Conservation (phyloP, 1,140 invertebrate genomes). For the Eurosta solidaginis region DNA sequence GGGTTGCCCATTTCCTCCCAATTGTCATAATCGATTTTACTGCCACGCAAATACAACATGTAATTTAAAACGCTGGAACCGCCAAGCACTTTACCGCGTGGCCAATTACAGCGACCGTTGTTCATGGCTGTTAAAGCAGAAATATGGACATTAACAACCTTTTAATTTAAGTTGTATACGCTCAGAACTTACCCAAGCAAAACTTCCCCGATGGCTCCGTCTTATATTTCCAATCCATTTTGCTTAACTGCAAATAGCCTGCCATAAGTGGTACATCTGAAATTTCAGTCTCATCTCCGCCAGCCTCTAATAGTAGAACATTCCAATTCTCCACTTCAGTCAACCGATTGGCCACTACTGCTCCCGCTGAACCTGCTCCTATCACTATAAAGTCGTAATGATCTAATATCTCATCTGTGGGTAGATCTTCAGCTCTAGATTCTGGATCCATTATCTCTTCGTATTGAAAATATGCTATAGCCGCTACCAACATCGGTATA, state of each 20-base stretch:
- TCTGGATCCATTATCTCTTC: constrained; percentile 77
- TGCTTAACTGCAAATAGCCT: constrained; percentile 83
- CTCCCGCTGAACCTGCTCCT: constrained; percentile 91
- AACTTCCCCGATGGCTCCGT: constrained; percentile 83
- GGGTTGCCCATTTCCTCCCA: constrained; percentile 91
- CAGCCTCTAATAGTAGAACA: constrained; percentile 86
- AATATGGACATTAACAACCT: neutral
- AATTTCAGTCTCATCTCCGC: constrained; percentile 87
- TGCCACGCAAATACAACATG: constrained; percentile 95
- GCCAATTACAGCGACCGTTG: constrained; percentile 83
- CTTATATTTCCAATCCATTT: constrained; percentile 91
- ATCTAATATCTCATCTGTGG: constrained; percentile 67
- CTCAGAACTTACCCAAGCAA: constrained; percentile 70
- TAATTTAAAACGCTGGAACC: constrained; percentile 82
- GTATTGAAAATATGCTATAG: constrained; percentile 82
- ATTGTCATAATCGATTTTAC: constrained; percentile 88
- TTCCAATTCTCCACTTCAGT: constrained; percentile 81
- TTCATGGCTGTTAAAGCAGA: constrained; percentile 71
- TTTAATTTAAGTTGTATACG: neutral
- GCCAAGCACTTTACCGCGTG: constrained; percentile 70
- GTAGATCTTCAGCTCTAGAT: constrained; percentile 70
- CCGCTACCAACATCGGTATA: constrained; percentile 76
- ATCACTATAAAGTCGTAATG: constrained; percentile 86
- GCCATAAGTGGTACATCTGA: constrained; percentile 86
- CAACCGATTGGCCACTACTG: constrained; percentile 87